These are phyloP conservation scores for Latrodectus geometricus DNA, from an alignment of 1,140 invertebrate genomes.

Conservation along the genomic window DNA sequence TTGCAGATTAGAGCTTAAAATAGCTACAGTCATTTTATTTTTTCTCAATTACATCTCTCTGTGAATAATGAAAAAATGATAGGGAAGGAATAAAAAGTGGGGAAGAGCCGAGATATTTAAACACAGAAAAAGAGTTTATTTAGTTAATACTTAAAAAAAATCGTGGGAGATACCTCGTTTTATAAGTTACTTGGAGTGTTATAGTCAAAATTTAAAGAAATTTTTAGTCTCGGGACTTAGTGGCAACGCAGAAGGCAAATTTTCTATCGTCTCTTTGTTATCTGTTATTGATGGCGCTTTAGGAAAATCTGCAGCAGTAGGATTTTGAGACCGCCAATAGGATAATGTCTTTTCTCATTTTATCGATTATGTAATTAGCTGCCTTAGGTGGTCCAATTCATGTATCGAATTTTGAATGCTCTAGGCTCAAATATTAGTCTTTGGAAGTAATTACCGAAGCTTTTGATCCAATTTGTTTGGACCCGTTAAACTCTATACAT, in stretches of 20 bases:
- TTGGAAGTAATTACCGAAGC: constrained; percentile 50
- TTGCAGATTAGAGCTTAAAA: not conserved
- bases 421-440: constrained; percentile 54
- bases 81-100: constrained; percentile 13
- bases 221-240: not conserved
- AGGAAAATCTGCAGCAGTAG: constrained; percentile 31
- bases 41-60: constrained; percentile 8
- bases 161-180: constrained; percentile 49
- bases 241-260: constrained; percentile 49
- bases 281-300: constrained; percentile 50
- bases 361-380: constrained; percentile 61
- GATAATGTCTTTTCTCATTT: constrained; percentile 60
- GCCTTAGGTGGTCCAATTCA: constrained; percentile 53
- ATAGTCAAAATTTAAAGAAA: constrained; percentile 53
- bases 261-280: constrained; percentile 56
- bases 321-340: constrained; percentile 60
- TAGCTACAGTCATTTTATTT: constrained; percentile 21
- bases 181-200: constrained; percentile 55
- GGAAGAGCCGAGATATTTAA: constrained; percentile 36
- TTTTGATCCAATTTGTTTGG: constrained; percentile 26
- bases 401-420: constrained; percentile 62
- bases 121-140: not conserved
- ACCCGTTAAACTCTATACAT: constrained; percentile 46
- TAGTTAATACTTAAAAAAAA: not conserved
- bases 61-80: not conserved